phyloP scores from a whole-genome alignment of 1,140 invertebrate genomes.

The Listronotus oregonensis region DNA sequence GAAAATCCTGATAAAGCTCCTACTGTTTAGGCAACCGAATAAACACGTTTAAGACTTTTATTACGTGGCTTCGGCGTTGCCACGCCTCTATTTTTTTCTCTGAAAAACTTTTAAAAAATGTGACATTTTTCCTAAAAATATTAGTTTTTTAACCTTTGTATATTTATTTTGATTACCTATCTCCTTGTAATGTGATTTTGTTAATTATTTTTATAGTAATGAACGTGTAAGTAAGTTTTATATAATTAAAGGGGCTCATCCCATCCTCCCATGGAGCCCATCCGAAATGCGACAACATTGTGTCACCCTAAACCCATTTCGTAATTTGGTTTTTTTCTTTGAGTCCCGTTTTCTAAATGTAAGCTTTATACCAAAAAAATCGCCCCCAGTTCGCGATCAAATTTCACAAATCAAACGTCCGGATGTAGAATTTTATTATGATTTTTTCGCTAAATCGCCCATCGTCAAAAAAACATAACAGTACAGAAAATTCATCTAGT shows the following conservation, averaged over 20 bases:
- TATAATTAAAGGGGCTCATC: neutral
- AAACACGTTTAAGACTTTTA: constrained; percentile 37
- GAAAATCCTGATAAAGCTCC: too few relatives aligned
- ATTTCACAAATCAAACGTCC: constrained; percentile 35
- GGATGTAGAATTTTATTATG: constrained; percentile 36
- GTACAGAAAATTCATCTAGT: constrained; percentile 37
- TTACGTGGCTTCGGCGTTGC: constrained; percentile 45
- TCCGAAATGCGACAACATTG: constrained; percentile 32
- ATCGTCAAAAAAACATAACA: constrained; percentile 37
- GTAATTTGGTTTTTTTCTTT: constrained; percentile 42
- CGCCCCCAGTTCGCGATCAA: constrained; percentile 30
- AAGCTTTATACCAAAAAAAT: constrained; percentile 35
- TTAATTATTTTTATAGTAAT: neutral
- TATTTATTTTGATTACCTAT: neutral
- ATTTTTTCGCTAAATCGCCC: constrained; percentile 29
- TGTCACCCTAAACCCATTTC: constrained; percentile 41
- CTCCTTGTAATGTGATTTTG: neutral
- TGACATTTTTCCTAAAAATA: neutral
- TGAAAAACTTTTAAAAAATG: constrained; percentile 9
- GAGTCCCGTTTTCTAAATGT: constrained; percentile 40
- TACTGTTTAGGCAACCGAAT: constrained; percentile 38
- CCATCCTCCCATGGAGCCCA: constrained; percentile 37
- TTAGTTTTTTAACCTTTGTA: neutral
- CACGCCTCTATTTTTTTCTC: constrained; percentile 19
- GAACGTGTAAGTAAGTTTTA: neutral